Base-by-base conservation (phyloP, 2,888 invertebrate species). In the Cheilosia urbana region DNA sequence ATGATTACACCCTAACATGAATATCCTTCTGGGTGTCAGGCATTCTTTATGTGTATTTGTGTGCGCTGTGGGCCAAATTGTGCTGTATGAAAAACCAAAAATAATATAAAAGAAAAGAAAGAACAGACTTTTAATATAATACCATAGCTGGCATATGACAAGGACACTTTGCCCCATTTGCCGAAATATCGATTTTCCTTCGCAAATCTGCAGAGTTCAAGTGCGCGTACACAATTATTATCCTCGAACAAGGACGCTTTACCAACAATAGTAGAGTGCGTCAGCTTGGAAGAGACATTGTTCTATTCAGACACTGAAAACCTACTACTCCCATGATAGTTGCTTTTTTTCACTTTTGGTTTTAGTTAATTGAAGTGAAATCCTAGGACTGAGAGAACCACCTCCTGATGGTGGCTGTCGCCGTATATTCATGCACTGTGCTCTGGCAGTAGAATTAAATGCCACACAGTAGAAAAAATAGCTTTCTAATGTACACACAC, bases 301-400 rank as follows among this genome's bases (percentile, higher is more conserved):
- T 37, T 51, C 17, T 27, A 57, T 57, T 24, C 27, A 2, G 17
- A 24, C 13, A 13, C 15, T 27, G 58, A 58, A 42, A 45, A 63
- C 30, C 30, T 9, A 17, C 55, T 27, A 63, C 42, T 66, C 63
- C 53, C 49, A 42, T 47, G 60, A 55, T 66, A 77, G 71, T 72
- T 81, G 15, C 47, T 11, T 19, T 53, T 34, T 71, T 62, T 60
- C 65, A 76, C 55, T 63, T 76, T 63, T 42, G 65, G 76, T 53
- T 82, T 63, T 42, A 71, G 76, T 53, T 82, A 82, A 82, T 82
- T 82, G 77, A 72, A 72, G 77, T 62, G 66, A 66, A 82, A 53
- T 76, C 30, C 60, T 51, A 71, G 37, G 19, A 37, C 65, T 42
- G 21, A 71, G 53, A 75, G 45, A 24, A 17, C n/a, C 15, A 40